Conservation (phyloP, 2,797 vertebrate species). For the Vespertilio murinus region DNA sequence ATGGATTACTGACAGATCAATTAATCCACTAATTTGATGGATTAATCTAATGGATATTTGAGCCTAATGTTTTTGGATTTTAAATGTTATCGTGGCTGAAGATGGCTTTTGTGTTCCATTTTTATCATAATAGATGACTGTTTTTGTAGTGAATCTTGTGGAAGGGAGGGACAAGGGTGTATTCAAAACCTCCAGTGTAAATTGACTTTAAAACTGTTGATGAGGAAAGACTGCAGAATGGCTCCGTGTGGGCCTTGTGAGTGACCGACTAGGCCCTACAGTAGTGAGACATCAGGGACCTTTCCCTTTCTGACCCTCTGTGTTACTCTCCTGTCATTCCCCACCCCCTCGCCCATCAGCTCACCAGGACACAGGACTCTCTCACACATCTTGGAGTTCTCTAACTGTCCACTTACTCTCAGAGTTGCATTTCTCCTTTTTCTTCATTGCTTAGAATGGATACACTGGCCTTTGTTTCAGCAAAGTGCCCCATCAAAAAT, state of each 20-base stretch:
- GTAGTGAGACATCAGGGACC: no score
- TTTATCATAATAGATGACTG: neutral
- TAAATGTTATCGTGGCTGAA: neutral
- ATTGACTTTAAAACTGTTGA: neutral
- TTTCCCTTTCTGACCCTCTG: neutral
- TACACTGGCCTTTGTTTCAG: neutral
- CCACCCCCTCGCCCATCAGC: fast-evolving
- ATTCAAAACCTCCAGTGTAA: neutral
- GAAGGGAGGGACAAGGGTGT: neutral
- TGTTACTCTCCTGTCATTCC: neutral
- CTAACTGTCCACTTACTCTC: neutral
- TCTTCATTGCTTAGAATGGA: neutral
- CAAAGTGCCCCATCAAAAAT: neutral
- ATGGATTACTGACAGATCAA: neutral
- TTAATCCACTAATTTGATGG: neutral
- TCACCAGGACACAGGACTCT: neutral
- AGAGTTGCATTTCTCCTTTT: neutral
- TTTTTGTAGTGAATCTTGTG: neutral
- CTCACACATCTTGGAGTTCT: neutral
- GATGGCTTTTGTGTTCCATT: neutral
- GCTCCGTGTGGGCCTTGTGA: neutral
- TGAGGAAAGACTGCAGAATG: neutral
- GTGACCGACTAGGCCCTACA: neutral
- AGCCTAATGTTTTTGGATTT: neutral
- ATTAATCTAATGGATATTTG: neutral